Evolutionary conservation across 2,888 invertebrate species (phyloP).

Genomic region (Oscheius sp.): DNA sequence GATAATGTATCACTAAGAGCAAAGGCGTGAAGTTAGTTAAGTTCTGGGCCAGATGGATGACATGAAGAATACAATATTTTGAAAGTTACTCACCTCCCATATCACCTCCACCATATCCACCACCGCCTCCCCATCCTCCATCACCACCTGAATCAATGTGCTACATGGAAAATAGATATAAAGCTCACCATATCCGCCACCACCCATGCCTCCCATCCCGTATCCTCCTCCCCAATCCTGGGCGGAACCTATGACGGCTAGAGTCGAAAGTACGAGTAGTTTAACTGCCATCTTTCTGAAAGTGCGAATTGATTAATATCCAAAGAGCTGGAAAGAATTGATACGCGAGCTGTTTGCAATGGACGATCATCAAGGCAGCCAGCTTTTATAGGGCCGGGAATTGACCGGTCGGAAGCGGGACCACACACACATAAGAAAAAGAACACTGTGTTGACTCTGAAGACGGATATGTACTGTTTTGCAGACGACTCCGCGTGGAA

Average conservation of each 20-base stretch:
- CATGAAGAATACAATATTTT: background rate
- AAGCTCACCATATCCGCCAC: conserved; percentile 41
- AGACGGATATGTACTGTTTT: conserved; percentile 19
- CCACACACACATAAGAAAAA: conserved; percentile 37
- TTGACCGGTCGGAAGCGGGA: conserved; percentile 33
- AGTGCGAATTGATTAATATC: background rate
- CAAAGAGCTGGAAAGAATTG: conserved; percentile 7
- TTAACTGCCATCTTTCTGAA: conserved; percentile 2
- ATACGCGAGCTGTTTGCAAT: conserved; percentile 29
- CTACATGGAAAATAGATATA: too few species aligned
- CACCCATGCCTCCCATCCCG: conserved; percentile 52
- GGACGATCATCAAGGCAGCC: conserved; percentile 29
- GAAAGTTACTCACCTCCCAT: conserved; percentile 35
- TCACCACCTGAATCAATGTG: conserved; percentile 33
- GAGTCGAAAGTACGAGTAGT: conserved; percentile 49
- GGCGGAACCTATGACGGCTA: conserved; percentile 51
- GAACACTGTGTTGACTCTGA: conserved; percentile 20
- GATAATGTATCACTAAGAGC: too few species aligned
- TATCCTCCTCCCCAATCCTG: conserved; percentile 65
- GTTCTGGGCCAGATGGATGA: background rate
- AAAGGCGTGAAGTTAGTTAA: too few species aligned
- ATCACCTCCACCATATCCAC: conserved; percentile 42
- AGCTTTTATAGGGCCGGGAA: conserved; percentile 32
- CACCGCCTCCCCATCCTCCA: conserved; percentile 42
- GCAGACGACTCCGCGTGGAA: conserved; percentile 65